Conservation (phyloP, 2,888 invertebrate species). For the Parapristionchus giblindavisi region DNA sequence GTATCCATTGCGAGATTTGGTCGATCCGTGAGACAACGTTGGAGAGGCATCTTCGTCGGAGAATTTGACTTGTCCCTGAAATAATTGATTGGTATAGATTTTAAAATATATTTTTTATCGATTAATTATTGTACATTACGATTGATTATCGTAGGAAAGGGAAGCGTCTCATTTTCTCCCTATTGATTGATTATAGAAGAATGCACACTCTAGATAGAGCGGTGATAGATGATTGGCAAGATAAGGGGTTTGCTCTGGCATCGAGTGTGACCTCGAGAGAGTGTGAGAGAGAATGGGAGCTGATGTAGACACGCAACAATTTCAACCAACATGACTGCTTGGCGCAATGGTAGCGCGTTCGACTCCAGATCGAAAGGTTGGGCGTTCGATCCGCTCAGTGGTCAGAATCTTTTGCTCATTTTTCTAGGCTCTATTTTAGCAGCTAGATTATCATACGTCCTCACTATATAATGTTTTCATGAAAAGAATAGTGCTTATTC, state of each 20-base stretch:
- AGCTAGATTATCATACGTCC: not conserved
- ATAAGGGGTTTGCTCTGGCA: too few species aligned
- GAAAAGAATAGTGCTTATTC: too few species aligned
- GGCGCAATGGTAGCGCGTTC: constrained; percentile 41
- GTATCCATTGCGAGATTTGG: not conserved
- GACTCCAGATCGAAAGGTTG: constrained; percentile 41
- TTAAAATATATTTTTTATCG: too few species aligned
- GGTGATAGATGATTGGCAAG: too few species aligned
- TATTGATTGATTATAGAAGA: too few species aligned
- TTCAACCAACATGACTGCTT: constrained; percentile 8
- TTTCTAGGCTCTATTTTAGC: not conserved
- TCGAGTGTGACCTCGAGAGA: too few species aligned
- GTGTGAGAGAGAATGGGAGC: too few species aligned
- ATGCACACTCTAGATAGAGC: too few species aligned
- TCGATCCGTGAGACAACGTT: constrained; percentile 10
- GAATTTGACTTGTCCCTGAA: constrained; percentile 22
- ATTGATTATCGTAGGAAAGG: not conserved
- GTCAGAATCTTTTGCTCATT: constrained; percentile 39
- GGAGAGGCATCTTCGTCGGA: constrained; percentile 13
- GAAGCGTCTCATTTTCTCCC: too few species aligned
- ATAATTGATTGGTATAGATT: too few species aligned
- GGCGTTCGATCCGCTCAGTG: constrained; percentile 42
- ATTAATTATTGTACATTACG: not conserved
- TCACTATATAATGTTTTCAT: not conserved
- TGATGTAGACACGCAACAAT: not conserved